phyloP scores from a whole-genome alignment of 37 sponge, comb jelly and placozoan species.

The Lycopodina hypogea region DNA sequence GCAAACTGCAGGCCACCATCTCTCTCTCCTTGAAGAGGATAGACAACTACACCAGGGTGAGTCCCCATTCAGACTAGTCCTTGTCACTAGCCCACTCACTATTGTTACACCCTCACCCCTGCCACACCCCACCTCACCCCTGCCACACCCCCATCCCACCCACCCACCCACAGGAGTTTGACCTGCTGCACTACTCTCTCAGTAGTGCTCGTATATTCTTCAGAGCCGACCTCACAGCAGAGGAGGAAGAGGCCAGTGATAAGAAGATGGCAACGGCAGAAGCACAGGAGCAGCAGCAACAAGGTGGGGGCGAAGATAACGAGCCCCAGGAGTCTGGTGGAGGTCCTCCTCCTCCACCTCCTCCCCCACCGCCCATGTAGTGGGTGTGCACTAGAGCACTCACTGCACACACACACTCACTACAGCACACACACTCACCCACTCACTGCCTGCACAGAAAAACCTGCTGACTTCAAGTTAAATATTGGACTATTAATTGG shows the following conservation, averaged over 20 bases:
- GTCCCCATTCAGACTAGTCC: not conserved
- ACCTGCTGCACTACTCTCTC: slow-evolving; percentile 87
- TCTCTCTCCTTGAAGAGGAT: slow-evolving; percentile 85
- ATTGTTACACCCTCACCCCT: too few relatives aligned
- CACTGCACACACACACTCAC: too few relatives aligned
- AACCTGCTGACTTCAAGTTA: too few relatives aligned
- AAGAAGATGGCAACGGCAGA: not conserved
- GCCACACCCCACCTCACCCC: not conserved
- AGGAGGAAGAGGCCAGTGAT: slow-evolving; percentile 80
- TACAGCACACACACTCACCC: too few relatives aligned
- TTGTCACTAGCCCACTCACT: not conserved
- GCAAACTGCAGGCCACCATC: slow-evolving; percentile 89
- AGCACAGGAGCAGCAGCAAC: not conserved
- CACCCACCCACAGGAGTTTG: slow-evolving; percentile 73
- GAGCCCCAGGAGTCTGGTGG: slow-evolving; percentile 11
- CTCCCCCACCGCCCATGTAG: slow-evolving; percentile 46
- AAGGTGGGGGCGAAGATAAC: not conserved
- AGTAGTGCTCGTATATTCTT: slow-evolving; percentile 97
- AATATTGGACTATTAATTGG: too few relatives aligned
- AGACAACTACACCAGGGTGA: slow-evolving; percentile 65
- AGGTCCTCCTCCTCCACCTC: slow-evolving; percentile 20
- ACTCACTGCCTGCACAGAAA: too few relatives aligned
- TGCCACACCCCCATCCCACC: not conserved
- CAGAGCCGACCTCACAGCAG: slow-evolving; percentile 91
- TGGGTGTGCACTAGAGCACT: too few relatives aligned